Percentiles rank a stretch among this genome's conserved stretches.
Evolutionary conservation across 2,888 invertebrate genomes (phyloP).

Genomic region (Agrochola macilenta): DNA sequence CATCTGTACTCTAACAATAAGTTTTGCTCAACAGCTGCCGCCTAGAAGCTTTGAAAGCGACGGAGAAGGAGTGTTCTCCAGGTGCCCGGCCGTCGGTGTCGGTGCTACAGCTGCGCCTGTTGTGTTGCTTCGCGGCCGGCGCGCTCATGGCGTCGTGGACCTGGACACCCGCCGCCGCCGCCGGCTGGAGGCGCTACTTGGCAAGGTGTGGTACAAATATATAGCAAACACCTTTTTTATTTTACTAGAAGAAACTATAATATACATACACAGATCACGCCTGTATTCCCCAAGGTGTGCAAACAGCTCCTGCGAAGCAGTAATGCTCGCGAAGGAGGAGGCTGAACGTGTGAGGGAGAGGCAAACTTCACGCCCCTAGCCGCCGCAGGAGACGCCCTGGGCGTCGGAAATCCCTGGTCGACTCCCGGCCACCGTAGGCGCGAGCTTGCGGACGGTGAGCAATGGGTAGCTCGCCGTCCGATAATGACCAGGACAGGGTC

Average conservation of each 20-base stretch:
- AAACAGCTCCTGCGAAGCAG: no score
- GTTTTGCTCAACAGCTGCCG: constrained; percentile 76
- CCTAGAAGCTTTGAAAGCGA: constrained; percentile 76
- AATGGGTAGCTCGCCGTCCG: no score
- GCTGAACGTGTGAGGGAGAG: no score
- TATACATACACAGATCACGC: neutral
- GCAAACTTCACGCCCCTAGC: no score
- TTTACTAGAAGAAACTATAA: neutral
- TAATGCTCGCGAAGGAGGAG: no score
- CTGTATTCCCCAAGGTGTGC: neutral
- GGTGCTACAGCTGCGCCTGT: constrained; percentile 95
- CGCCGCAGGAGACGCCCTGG: no score
- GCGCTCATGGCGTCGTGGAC: constrained; percentile 98
- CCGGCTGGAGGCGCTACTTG: constrained; percentile 96
- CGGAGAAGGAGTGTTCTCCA: constrained; percentile 90
- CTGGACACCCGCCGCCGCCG: constrained; percentile 96
- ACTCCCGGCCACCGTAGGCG: no score
- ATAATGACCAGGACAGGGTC: no score
- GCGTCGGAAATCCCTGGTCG: no score
- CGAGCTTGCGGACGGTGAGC: no score
- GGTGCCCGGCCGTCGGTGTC: constrained; percentile 95
- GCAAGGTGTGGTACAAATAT: constrained; percentile 91
- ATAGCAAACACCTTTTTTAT: neutral
- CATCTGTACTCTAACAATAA: neutral
- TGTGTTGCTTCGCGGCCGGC: constrained; percentile 96